These are phyloP conservation scores for Psittacula echo DNA, from an alignment of 2,797 vertebrate genomes.

Conservation along the genomic window DNA sequence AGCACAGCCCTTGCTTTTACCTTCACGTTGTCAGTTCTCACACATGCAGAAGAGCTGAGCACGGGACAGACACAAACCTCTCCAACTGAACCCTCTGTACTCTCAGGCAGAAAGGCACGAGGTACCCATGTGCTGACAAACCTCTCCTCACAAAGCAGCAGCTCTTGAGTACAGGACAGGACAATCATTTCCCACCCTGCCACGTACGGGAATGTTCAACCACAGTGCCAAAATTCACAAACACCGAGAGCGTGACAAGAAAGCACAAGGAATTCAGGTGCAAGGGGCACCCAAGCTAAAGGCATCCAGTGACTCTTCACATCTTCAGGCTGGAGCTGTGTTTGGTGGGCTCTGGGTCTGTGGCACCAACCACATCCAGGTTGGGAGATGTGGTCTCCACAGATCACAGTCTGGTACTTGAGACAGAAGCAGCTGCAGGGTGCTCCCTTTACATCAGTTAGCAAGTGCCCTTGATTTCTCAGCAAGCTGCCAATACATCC, in stretches of 20 bases:
- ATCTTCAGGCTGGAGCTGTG: neutral
- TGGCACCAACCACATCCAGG: neutral
- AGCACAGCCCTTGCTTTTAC: neutral
- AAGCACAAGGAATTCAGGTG: conserved; percentile 35
- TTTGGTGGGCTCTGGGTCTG: neutral
- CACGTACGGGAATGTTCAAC: neutral
- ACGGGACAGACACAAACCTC: neutral
- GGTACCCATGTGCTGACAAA: neutral
- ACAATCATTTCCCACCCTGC: neutral
- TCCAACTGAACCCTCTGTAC: neutral
- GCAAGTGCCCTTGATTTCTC: neutral
- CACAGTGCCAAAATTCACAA: conserved; percentile 33
- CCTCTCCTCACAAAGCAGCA: conserved; percentile 18
- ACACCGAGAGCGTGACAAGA: neutral
- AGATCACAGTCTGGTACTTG: neutral
- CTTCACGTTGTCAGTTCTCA: neutral
- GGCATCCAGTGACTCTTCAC: conserved; percentile 39
- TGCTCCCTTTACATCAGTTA: neutral
- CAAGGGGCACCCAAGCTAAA: conserved; percentile 38
- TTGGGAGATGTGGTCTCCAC: neutral
- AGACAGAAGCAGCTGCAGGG: neutral
- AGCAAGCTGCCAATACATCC: neutral
- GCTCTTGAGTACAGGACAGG: neutral
- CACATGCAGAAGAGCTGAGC: neutral
- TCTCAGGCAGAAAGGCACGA: neutral